Percentiles rank a stretch among this genome's conserved stretches.
Evolutionary conservation across 2,797 vertebrate species (phyloP).

Genomic region (Carapus acus): DNA sequence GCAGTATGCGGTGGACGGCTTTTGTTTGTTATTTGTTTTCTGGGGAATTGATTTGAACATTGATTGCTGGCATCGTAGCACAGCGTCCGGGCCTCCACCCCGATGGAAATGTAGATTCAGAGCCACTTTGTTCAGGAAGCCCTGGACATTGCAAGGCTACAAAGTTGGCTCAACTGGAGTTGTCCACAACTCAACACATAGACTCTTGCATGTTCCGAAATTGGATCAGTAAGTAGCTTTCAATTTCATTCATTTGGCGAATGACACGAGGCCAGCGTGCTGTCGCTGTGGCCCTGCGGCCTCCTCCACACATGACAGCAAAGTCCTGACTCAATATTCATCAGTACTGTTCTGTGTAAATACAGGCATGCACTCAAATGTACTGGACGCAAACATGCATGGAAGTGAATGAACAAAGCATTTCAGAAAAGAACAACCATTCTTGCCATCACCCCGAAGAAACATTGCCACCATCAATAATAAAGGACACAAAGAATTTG

Average conservation of each 20-base stretch:
- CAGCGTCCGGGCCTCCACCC: background rate
- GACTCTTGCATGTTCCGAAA: slow-evolving; percentile 59
- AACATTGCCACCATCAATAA: slow-evolving; percentile 31
- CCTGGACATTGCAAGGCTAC: slow-evolving; percentile 3
- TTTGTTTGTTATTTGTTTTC: no score
- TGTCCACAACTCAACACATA: slow-evolving; percentile 42
- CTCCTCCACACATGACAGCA: slow-evolving; percentile 47
- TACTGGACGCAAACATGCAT: slow-evolving; percentile 27
- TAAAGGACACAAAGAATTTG: slow-evolving; percentile 25
- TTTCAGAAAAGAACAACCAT: slow-evolving; percentile 19
- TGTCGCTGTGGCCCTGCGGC: slow-evolving; percentile 39
- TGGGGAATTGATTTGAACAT: no score
- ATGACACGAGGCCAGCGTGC: slow-evolving; percentile 57
- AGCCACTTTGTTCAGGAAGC: slow-evolving; percentile 10
- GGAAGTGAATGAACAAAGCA: slow-evolving; percentile 29
- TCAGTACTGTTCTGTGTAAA: slow-evolving; percentile 35
- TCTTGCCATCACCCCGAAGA: slow-evolving; percentile 44
- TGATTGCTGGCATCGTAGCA: background rate
- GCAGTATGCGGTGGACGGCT: no score
- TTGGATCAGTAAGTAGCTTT: slow-evolving; percentile 67
- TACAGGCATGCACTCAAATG: slow-evolving; percentile 1
- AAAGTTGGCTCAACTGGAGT: slow-evolving; percentile 23
- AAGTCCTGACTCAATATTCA: slow-evolving; percentile 53
- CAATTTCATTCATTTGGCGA: slow-evolving; percentile 61
- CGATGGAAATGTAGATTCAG: background rate